A percentile compares a stretch with the other conserved stretches of the same genome.
phyloP scores from a whole-genome alignment of 2,797 vertebrate genomes.

The Microtus obscurus region DNA sequence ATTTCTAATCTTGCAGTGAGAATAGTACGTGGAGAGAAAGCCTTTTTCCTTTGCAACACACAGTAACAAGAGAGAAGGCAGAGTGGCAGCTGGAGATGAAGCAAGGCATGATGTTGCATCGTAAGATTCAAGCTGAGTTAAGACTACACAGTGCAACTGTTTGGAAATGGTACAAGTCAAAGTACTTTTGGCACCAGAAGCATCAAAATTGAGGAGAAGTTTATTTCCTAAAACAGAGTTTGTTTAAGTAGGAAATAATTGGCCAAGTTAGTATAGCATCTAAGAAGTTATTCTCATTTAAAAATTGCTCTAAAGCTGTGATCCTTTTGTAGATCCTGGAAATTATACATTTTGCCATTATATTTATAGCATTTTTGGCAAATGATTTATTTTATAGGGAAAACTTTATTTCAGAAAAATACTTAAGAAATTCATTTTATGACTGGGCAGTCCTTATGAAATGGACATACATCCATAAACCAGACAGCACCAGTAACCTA shows the following conservation, averaged over 20 bases:
- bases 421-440: not conserved
- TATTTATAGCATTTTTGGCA: slow-evolving; percentile 24
- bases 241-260: slow-evolving; percentile 19
- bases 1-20: slow-evolving; percentile 55
- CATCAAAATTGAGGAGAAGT: not conserved
- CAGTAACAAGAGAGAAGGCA: not conserved
- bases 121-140: not conserved
- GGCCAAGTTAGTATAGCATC: not conserved
- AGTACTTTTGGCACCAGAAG: not conserved
- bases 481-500: not conserved
- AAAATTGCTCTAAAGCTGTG: slow-evolving; percentile 18
- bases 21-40: slow-evolving; percentile 26
- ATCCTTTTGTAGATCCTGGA: not conserved
- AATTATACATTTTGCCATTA: not conserved
- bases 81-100: not conserved
- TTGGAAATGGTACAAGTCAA: not conserved
- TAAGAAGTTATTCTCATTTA: slow-evolving; percentile 38
- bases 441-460: not conserved
- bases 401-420: not conserved
- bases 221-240: slow-evolving; percentile 49
- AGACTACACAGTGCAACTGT: not conserved
- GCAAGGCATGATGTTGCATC: not conserved
- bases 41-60: not conserved
- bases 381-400: slow-evolving; percentile 22
- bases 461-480: not conserved